These are phyloP conservation scores for Austrolebias charrua DNA, from an alignment of 2,797 vertebrate species.

Conservation along the genomic window DNA sequence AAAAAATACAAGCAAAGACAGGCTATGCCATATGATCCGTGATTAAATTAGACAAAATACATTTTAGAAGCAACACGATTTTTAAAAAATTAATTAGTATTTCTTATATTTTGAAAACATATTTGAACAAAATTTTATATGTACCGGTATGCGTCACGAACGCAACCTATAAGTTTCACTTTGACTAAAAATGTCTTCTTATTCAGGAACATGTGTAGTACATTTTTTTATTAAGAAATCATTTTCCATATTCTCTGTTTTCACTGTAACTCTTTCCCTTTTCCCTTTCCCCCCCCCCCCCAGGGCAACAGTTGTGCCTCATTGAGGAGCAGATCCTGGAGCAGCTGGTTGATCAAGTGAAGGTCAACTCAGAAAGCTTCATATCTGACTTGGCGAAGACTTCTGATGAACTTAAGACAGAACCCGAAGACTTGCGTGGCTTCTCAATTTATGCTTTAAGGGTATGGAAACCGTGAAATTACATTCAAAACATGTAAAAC, in stretches of 20 bases:
- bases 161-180: too few relatives aligned
- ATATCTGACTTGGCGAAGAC: constrained; percentile 69
- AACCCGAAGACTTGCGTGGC: constrained; percentile 64
- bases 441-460: constrained; percentile 73
- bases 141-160: too few relatives aligned
- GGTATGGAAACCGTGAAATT: constrained; percentile 66
- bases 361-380: constrained; percentile 63
- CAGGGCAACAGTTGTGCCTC: constrained; percentile 72
- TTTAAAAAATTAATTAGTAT: too few relatives aligned
- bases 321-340: constrained; percentile 69
- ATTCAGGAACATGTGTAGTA: too few relatives aligned
- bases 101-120: too few relatives aligned
- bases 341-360: constrained; percentile 70
- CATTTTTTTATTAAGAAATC: too few relatives aligned
- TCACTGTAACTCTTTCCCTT: not conserved
- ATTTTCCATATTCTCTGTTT: not conserved
- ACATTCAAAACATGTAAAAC: not conserved
- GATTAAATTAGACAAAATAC: too few relatives aligned
- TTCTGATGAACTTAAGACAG: constrained; percentile 60
- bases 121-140: too few relatives aligned
- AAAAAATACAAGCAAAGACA: too few relatives aligned
- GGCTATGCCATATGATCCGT: too few relatives aligned
- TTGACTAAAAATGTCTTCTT: too few relatives aligned
- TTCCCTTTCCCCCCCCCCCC: constrained; percentile 15
- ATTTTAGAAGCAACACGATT: too few relatives aligned